Evolutionary conservation across 64 coral and sea anemone species (phyloP), one percentile per base, ranked within the genome.

Genomic region (Trachythela sp.): DNA sequence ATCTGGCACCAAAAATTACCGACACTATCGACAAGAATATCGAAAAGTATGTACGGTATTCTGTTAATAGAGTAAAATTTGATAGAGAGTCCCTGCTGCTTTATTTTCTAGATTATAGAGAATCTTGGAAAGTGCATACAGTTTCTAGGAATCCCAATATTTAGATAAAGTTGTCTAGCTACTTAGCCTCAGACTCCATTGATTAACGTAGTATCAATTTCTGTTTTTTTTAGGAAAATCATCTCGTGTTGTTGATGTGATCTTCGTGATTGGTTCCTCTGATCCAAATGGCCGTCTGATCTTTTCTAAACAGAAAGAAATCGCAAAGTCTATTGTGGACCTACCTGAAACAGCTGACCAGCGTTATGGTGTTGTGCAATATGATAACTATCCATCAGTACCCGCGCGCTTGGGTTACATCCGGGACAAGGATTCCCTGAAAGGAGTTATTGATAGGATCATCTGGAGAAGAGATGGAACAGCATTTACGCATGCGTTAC

Each of bases 211-310:
- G n/a, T n/a, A n/a, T n/a, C n/a, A n/a, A 37, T 30, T 80, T 80
- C 34, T 80, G 17, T 31, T 64, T 64, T 64, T 64, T 35, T 80
- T 39, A 80, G 75, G 75, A 80, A 80, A 80, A 8, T 80, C 75
- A 15, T 5, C 31, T 17, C 26, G 20, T 8, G 33, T 36, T 34
- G 75, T 80, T 80, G 75, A 80, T 38, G 20, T 80, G 13, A 35
- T 80, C 33, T 80, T 80, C 30, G 75, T 80, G 10, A 35, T 80
- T 0, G 75, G 75, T 35, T 80, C 75, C 26, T 80, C 75, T 38
- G 75, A 80, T 35, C 75, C 75, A 10, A 80, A 80, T 35, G 75
- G 33, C 18, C 75, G 75, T 29, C 75, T 80, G 9, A 80, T 17
- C 13, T 39, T 80, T 15, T 8, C 37, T 9, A 80, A 80, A 80